Evolutionary conservation across 2,113 vertebrate species (phyloP), one percentile per base, ranked within the genome.

Genomic region (Sardina pilchardus): DNA sequence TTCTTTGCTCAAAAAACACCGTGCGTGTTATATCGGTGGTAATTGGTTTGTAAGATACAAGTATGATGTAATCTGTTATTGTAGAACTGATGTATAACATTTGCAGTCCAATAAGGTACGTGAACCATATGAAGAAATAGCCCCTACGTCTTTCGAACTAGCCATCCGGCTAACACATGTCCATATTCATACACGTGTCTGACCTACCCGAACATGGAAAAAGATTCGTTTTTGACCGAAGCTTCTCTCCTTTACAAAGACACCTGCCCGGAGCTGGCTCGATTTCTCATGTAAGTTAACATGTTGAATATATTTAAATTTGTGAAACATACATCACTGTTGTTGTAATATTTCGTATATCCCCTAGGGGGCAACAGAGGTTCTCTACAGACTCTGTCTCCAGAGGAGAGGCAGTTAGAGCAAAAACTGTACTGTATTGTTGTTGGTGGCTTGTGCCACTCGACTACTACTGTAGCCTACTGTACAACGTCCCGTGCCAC

Each of bases 201-300:
- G 71, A 34, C 71, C 4, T 7, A 71, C 19, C 3, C 45, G 56
- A 82, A 26, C 63, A 87, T 87, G 86, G 21, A 30, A 4, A 85
- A 85, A 8, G 44, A 19, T 16, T 10, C 7, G 0, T 95, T 95
- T 85, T 89, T 93, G 17, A 0, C 89, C 0, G 21, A 94, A 0
- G 94, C 95, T 5, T 93, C 94, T 39, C 39, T 90, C 67, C 56
- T 93, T 78, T 95, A 93, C 75, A 91, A 88, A 86, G 92, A 94
- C 2, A 89, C 26, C 12, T 96, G 94, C 67, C 95, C 93, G 71
- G 95, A 94, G 85, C 87, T 93, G 0, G 92, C 95, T 1, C 92
- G 94, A 4, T 94, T 92, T 86, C 48, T 94, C 1, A 81, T 94
- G 95, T 95, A 92, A 96, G 95, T 91, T 6, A 9, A 81, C 21